Conservation (phyloP, 2,113 vertebrate genomes). For the Caranx ignobilis region DNA sequence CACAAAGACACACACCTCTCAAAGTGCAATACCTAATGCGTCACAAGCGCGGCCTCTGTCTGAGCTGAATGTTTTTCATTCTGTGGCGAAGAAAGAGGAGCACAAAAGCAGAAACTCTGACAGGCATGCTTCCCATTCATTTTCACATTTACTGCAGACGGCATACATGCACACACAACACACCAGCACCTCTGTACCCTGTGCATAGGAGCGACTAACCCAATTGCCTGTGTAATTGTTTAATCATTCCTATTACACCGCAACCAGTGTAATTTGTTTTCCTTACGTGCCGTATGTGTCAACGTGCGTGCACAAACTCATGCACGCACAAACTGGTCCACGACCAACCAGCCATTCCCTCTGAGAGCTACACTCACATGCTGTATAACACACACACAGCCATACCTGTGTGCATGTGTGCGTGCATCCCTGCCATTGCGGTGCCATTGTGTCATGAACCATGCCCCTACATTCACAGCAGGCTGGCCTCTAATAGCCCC, state of each 20-base stretch:
- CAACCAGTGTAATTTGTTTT: slow-evolving; percentile 81
- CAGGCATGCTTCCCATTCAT: slow-evolving; percentile 22
- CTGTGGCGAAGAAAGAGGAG: neutral
- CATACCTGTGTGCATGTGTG: slow-evolving; percentile 27
- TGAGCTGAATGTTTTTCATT: slow-evolving; percentile 34
- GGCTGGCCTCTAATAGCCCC: slow-evolving; percentile 46
- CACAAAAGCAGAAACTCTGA: slow-evolving; percentile 8
- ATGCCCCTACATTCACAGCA: slow-evolving; percentile 44
- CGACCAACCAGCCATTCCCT: slow-evolving; percentile 42
- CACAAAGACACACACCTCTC: slow-evolving; percentile 31
- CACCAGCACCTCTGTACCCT: slow-evolving; percentile 60
- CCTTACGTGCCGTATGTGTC: slow-evolving; percentile 40
- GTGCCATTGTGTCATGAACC: slow-evolving; percentile 22
- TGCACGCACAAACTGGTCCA: slow-evolving; percentile 36
- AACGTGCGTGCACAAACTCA: neutral
- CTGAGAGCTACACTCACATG: slow-evolving; percentile 27
- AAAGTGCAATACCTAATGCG: slow-evolving; percentile 35
- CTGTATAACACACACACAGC: slow-evolving; percentile 10
- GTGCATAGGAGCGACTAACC: slow-evolving; percentile 72
- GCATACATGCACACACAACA: neutral
- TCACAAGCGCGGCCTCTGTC: slow-evolving; percentile 46
- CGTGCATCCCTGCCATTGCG: neutral
- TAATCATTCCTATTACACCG: slow-evolving; percentile 82
- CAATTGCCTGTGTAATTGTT: slow-evolving; percentile 84
- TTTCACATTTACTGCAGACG: slow-evolving; percentile 8